Conservation (phyloP, 2,888 invertebrate genomes). For the Fragum fragum region DNA sequence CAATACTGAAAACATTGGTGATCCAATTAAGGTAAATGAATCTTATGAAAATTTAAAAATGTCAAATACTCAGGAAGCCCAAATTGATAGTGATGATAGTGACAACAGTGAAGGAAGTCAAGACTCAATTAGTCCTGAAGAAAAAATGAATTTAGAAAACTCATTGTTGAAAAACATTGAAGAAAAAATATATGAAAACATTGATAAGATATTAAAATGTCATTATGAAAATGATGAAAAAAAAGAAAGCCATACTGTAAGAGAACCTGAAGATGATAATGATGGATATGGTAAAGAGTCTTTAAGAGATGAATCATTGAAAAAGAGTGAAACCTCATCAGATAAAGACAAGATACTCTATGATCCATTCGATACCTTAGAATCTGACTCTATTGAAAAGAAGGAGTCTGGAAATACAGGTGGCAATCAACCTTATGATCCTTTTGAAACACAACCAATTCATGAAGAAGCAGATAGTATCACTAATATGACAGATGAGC, state of each 20-base stretch:
- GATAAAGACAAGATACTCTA: too few relatives aligned
- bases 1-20: too few relatives aligned
- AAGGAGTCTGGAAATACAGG: not conserved
- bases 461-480: not conserved
- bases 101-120: not conserved
- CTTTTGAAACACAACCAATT: conserved; percentile 40
- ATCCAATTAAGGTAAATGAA: too few relatives aligned
- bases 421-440: conserved; percentile 48
- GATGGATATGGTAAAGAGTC: too few relatives aligned
- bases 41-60: too few relatives aligned
- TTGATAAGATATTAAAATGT: not conserved
- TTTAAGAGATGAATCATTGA: too few relatives aligned
- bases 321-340: too few relatives aligned
- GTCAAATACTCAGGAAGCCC: too few relatives aligned
- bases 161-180: not conserved
- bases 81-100: not conserved
- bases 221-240: not conserved
- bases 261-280: too few relatives aligned
- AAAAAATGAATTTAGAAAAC: too few relatives aligned
- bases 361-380: too few relatives aligned
- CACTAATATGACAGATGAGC: conserved; percentile 17
- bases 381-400: not conserved
- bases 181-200: not conserved
- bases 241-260: too few relatives aligned
- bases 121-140: not conserved